These are phyloP conservation scores for Apis dorsata DNA, from an alignment of 1,140 invertebrate species.

Conservation along the genomic window DNA sequence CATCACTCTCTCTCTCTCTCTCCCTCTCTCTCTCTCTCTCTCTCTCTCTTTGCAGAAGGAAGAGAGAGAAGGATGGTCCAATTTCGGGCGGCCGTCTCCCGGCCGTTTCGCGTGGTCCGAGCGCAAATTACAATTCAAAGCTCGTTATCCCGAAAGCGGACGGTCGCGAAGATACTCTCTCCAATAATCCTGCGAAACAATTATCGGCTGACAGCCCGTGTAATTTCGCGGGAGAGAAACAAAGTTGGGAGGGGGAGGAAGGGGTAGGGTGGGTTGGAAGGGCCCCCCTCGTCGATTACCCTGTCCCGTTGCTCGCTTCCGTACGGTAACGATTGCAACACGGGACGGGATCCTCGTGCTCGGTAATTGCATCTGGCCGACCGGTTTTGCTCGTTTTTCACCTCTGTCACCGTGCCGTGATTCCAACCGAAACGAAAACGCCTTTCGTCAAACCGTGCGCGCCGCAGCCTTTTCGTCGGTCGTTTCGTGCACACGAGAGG, in stretches of 20 bases:
- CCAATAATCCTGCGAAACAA: conserved; percentile 48
- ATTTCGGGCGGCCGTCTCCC: neutral
- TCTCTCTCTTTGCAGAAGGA: neutral
- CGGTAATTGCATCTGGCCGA: conserved; percentile 65
- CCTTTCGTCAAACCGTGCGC: conserved; percentile 62
- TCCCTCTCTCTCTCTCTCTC: neutral
- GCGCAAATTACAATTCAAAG: conserved; percentile 42
- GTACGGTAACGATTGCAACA: conserved; percentile 14
- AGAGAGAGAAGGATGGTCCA: neutral
- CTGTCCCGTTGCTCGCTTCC: conserved; percentile 25
- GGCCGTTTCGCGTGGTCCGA: neutral
- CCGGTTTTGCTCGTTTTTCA: conserved; percentile 49
- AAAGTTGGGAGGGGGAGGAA: conserved; percentile 16
- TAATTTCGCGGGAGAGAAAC: conserved; percentile 44
- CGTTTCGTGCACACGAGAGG: neutral
- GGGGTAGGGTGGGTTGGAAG: neutral
- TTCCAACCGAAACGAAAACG: conserved; percentile 60
- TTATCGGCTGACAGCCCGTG: conserved; percentile 44
- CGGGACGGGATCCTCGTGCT: conserved; percentile 49
- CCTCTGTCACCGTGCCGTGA: conserved; percentile 56
- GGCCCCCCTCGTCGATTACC: conserved; percentile 33
- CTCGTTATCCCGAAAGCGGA: conserved; percentile 44
- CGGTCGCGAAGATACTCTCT: conserved; percentile 35
- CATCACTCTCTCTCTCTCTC: no score
- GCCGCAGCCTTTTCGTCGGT: conserved; percentile 56